phyloP scores from a whole-genome alignment of 2,888 invertebrate genomes.

The Nomada ruficornis region DNA sequence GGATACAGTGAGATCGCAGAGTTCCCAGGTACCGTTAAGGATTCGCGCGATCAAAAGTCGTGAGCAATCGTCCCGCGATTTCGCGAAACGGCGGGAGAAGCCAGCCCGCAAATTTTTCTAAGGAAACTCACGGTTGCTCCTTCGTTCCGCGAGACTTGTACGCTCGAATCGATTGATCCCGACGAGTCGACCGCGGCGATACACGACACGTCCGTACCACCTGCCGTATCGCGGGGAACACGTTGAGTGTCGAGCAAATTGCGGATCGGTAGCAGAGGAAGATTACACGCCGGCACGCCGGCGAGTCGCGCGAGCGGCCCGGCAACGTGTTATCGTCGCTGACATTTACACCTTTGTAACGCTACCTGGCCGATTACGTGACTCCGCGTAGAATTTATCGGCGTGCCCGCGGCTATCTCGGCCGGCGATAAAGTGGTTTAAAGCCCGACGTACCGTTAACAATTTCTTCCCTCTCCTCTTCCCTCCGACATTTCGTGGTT shows the following conservation, averaged over 20 bases:
- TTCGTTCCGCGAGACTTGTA: neutral
- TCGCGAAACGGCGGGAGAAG: constrained; percentile 19
- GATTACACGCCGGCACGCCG: constrained; percentile 66
- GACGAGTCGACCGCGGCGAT: neutral
- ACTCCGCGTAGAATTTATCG: constrained; percentile 42
- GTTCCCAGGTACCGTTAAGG: constrained; percentile 62
- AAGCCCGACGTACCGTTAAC: constrained; percentile 33
- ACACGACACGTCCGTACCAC: constrained; percentile 23
- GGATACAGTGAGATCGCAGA: constrained; percentile 33
- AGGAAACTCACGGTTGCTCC: constrained; percentile 2
- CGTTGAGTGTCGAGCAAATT: constrained; percentile 58
- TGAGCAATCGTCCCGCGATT: constrained; percentile 41
- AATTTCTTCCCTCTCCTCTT: neutral
- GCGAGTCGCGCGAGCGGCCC: constrained; percentile 50
- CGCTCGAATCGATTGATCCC: neutral
- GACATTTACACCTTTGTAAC: constrained; percentile 71
- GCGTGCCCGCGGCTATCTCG: constrained; percentile 9
- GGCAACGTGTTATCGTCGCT: constrained; percentile 68
- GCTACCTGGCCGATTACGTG: constrained; percentile 60
- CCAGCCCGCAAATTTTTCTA: too few species aligned
- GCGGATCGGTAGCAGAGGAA: constrained; percentile 68
- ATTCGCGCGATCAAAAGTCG: constrained; percentile 49
- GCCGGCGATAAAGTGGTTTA: constrained; percentile 34
- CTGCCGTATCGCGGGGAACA: neutral
- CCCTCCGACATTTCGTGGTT: neutral